Evolutionary conservation across 2,113 vertebrate species (phyloP), one percentile per base, ranked within the genome.

Genomic region (Sander vitreus): DNA sequence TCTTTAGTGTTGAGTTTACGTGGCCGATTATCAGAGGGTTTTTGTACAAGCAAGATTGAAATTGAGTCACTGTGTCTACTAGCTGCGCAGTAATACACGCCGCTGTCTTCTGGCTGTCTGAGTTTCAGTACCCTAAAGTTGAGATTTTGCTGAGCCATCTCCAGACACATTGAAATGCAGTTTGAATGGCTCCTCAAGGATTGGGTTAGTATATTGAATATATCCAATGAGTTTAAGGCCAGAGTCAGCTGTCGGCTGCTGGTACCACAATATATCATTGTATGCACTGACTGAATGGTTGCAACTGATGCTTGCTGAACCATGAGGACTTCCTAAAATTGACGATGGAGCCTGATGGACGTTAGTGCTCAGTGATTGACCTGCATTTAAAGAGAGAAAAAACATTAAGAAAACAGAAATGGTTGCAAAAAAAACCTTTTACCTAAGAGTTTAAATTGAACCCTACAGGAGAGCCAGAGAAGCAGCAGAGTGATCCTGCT

Each of bases 1-100:
- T 51, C 27, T 21, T 45, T 43, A 30, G 5, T 10, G 72, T 39
- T 67, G 36, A 23, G 14, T 58, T 9, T 43, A 60, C 19, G 15
- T 13, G 64, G 65, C 53, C 14, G 73, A 0, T 67, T 45, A 63
- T 58, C 66, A 72, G 30, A 50, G 51, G 54, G 83, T 88, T 92
- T 91, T 90, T 87, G 81, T 82, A 36, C 2, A 19, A 50, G 55
- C 1, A 3, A 71, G 48, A 50, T 30, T 10, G 11, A 33, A 18
- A 27, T 36, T 16, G 64, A 76, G 60, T 80, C 66, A 90, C 78
- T 90, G 88, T 91, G 84, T 19, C 2, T 76, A 78, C 78, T 84
- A 23, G 82, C 90, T 74, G 91, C 92, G 72, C 92, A 93, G 86
- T 69, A 93, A 88, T 92, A 93, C 30, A 87, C n/a, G 8, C 83